Conservation (phyloP, 2,113 vertebrate species). For the Potamarius usumacintae region DNA sequence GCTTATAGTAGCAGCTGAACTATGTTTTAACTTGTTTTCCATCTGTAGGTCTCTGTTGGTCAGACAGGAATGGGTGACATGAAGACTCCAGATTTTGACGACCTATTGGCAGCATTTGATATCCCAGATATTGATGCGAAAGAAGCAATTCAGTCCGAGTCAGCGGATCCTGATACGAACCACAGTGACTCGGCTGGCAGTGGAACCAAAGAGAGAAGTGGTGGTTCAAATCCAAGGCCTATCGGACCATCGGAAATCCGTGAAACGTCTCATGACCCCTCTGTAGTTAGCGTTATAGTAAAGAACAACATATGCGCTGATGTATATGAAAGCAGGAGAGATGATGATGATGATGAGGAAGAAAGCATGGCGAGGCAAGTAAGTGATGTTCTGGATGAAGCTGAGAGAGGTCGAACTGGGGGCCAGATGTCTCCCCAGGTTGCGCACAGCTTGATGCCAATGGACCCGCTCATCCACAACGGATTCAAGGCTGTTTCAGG, state of each 20-base stretch:
- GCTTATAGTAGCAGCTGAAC: background rate
- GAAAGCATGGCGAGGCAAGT: conserved; percentile 19
- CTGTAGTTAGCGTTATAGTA: conserved; percentile 92
- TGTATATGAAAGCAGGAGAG: conserved; percentile 66
- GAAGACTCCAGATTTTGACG: conserved; percentile 98
- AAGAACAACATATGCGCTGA: conserved; percentile 88
- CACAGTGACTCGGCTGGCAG: conserved; percentile 58
- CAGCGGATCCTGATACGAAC: conserved; percentile 72
- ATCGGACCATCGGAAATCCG: conserved; percentile 48
- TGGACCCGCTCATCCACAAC: conserved; percentile 59
- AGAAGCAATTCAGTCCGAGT: conserved; percentile 87
- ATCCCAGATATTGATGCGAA: conserved; percentile 96
- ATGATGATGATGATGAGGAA: background rate
- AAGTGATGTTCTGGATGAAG: conserved; percentile 33
- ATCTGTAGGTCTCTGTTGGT: conserved; percentile 62
- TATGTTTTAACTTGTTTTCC: background rate
- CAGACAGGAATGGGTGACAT: conserved; percentile 90
- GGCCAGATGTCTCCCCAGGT: conserved; percentile 41
- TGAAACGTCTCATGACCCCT: conserved; percentile 68
- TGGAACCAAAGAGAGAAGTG: conserved; percentile 57
- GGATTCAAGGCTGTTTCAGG: conserved; percentile 58
- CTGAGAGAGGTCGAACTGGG: background rate
- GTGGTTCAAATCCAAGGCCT: conserved; percentile 61
- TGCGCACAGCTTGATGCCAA: conserved; percentile 17
- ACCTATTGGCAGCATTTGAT: conserved; percentile 94